Conservation (phyloP, 2,888 invertebrate species). For the Acanthosepion lycidas region DNA sequence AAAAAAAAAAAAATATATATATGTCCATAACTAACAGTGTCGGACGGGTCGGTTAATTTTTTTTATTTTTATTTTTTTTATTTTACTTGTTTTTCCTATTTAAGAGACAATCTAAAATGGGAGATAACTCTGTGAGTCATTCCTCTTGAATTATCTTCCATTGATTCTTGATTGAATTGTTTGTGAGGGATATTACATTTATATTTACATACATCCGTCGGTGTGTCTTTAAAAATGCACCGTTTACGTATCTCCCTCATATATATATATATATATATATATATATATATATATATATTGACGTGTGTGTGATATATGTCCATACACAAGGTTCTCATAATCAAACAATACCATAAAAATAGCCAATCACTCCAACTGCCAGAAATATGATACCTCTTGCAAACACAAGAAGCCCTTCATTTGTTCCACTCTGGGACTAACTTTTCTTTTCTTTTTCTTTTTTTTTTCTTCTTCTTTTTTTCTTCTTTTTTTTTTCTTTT, state of each 20-base stretch:
- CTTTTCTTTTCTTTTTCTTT: too few species aligned
- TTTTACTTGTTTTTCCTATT: not conserved
- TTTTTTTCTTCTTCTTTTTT: too few species aligned
- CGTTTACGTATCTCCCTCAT: conserved; percentile 35
- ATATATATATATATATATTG: not conserved
- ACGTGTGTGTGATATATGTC: too few species aligned
- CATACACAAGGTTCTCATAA: too few species aligned
- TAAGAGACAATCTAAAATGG: not conserved
- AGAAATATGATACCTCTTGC: too few species aligned
- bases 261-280: conserved; percentile 36
- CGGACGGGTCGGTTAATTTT: not conserved
- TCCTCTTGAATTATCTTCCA: not conserved
- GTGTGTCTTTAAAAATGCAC: not conserved
- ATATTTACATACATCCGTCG: not conserved
- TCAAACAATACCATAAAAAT: too few species aligned
- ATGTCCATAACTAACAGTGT: not conserved
- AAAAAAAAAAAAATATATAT: too few species aligned
- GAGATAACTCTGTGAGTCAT: not conserved
- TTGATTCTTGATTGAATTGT: not conserved
- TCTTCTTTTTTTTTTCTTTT: too few species aligned
- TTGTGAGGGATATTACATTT: not conserved
- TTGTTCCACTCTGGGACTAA: too few species aligned
- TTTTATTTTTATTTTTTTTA: not conserved
- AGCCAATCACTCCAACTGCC: too few species aligned
- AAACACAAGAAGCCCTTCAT: too few species aligned